Evolutionary conservation across 2,113 vertebrate species (phyloP).

Genomic region (Grammomys surdaster): DNA sequence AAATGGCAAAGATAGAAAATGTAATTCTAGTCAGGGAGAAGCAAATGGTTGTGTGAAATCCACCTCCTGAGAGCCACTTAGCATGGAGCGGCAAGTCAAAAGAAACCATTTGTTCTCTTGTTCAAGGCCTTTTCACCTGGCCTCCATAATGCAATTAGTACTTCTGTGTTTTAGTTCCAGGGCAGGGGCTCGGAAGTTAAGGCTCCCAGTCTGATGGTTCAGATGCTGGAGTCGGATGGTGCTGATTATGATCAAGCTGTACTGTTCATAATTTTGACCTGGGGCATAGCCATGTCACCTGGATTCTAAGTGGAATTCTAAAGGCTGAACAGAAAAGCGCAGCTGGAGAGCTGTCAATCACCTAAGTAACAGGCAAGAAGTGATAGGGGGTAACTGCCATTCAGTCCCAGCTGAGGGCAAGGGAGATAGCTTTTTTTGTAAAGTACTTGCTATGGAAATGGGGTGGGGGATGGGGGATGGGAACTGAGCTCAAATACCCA

Average conservation of each 20-base stretch:
- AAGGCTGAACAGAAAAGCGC: not conserved
- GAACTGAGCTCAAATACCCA: not conserved
- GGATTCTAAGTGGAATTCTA: not conserved
- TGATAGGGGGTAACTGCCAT: not conserved
- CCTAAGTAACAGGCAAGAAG: not conserved
- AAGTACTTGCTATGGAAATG: not conserved
- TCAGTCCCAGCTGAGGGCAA: not conserved
- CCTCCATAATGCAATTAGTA: not conserved
- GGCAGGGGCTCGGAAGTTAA: not conserved
- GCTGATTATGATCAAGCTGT: not conserved
- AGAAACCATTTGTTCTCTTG: not conserved
- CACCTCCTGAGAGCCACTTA: conserved; percentile 63
- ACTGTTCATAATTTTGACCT: not conserved
- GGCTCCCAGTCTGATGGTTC: not conserved
- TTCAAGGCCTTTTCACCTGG: not conserved
- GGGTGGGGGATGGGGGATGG: no score
- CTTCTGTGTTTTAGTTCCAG: not conserved
- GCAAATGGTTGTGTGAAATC: conserved; percentile 48
- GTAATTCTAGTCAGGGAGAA: conserved; percentile 46
- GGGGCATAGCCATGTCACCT: not conserved
- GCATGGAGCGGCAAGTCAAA: not conserved
- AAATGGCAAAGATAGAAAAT: conserved; percentile 44
- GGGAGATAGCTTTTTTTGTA: not conserved
- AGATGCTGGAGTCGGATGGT: not conserved
- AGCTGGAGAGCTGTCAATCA: conserved; percentile 17